Percentiles rank a stretch among this genome's conserved stretches.
Conservation (phyloP, 1,140 invertebrate genomes). For the Diploscapter pachys region DNA sequence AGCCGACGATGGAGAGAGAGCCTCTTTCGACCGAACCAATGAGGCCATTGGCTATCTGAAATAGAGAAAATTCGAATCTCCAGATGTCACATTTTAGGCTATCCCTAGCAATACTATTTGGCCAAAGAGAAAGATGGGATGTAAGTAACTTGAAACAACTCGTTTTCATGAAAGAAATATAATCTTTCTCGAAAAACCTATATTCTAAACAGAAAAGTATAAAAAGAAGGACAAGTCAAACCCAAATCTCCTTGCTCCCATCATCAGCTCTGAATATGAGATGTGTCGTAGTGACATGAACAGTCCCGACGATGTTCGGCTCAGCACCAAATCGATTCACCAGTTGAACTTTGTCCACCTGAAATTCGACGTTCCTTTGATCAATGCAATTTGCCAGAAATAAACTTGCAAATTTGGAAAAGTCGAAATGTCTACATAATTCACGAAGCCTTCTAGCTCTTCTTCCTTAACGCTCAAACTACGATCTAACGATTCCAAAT, state of each 20-base stretch:
- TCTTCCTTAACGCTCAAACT: no score
- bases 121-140: no score
- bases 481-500: no score
- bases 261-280: constrained; percentile 55
- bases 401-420: no score
- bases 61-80: background rate
- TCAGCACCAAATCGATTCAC: constrained; percentile 52
- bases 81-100: no score
- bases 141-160: no score
- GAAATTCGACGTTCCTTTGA: constrained; percentile 1
- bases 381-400: no score
- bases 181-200: constrained; percentile 26
- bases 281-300: constrained; percentile 52
- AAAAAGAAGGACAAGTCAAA: constrained; percentile 24
- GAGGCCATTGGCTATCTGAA: constrained; percentile 85
- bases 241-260: constrained; percentile 54
- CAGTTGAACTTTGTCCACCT: constrained; percentile 53
- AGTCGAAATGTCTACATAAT: no score
- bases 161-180: constrained; percentile 17
- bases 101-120: no score
- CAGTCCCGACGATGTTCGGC: constrained; percentile 47
- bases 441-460: no score
- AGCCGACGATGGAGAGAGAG: constrained; percentile 82
- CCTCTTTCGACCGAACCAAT: constrained; percentile 84
- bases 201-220: no score